Conservation (phyloP, 2,888 invertebrate species). For the Dryococelus australis region DNA sequence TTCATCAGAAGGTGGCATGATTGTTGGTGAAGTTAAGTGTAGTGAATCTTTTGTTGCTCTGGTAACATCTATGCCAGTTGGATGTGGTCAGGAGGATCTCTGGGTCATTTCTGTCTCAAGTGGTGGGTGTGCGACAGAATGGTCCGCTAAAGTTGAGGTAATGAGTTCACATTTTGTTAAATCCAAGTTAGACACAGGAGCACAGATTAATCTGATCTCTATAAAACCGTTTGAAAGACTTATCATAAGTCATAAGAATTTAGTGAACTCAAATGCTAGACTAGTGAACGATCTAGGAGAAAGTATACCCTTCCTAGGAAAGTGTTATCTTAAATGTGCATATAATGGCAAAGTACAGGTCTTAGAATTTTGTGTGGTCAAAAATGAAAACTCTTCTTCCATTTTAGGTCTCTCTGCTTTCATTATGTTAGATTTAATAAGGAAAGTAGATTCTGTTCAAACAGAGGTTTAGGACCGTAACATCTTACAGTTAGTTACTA, state of each 20-base stretch:
- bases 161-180: neutral
- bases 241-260: neutral
- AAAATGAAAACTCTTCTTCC: neutral
- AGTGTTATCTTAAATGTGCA: neutral
- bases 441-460: neutral
- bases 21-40: neutral
- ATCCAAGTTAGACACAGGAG: neutral
- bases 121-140: neutral
- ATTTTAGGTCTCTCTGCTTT: neutral
- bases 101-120: neutral
- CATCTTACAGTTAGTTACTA: neutral
- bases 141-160: neutral
- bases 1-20: neutral
- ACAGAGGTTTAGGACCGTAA: neutral
- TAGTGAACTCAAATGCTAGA: neutral
- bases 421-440: neutral
- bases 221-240: neutral
- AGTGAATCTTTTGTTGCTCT: neutral
- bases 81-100: neutral
- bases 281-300: neutral
- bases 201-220: neutral
- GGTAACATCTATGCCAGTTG: neutral
- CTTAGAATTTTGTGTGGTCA: neutral
- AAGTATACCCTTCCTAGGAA: neutral
- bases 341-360: neutral